Percentiles rank a stretch among this genome's conserved stretches.
phyloP scores from a whole-genome alignment of 2,113 vertebrate genomes.

The Lanius ludovicianus region DNA sequence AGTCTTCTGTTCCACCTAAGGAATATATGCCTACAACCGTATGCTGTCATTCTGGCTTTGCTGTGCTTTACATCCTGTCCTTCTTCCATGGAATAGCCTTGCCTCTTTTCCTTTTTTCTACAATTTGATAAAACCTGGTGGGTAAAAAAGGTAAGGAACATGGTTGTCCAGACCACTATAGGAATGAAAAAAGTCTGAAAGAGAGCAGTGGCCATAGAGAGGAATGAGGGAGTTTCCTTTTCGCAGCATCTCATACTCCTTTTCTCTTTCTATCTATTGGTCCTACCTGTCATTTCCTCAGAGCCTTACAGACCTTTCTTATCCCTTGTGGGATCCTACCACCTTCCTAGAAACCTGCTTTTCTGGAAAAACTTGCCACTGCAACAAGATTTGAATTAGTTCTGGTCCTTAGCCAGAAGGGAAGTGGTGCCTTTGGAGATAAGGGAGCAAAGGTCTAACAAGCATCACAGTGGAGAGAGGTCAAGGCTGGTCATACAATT shows the following conservation, averaged over 20 bases:
- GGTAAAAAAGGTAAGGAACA: not conserved
- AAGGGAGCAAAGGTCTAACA: not conserved
- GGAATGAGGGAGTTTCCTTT: not conserved
- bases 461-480: not conserved
- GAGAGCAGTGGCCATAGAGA: not conserved
- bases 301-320: not conserved
- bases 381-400: not conserved
- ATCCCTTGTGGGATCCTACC: accelerated
- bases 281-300: not conserved
- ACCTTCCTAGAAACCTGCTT: not conserved
- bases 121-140: not conserved
- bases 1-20: not conserved
- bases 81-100: not conserved
- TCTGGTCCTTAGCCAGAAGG: not conserved
- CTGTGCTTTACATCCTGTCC: not conserved
- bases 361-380: not conserved
- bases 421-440: not conserved
- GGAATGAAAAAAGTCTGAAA: not conserved
- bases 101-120: not conserved
- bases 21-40: not conserved
- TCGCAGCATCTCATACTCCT: not conserved
- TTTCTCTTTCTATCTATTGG: not conserved
- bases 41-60: not conserved
- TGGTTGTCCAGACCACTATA: not conserved
- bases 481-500: not conserved